These are phyloP conservation scores for Heteromyza rotundicornis DNA, from an alignment of 2,888 invertebrate genomes.

Conservation along the genomic window DNA sequence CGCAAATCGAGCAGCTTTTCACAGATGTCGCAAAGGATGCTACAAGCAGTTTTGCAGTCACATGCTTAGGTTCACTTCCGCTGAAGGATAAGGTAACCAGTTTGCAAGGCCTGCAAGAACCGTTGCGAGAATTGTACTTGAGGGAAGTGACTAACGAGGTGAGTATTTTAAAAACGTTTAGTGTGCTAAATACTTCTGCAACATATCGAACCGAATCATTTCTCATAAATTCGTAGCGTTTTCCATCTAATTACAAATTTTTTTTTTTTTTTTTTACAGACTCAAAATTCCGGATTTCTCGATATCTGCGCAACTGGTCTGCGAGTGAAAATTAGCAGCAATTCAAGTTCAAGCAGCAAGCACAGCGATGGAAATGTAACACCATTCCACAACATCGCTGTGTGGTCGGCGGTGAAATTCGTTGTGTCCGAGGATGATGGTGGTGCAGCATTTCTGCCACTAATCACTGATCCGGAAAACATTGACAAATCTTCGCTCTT, in stretches of 20 bases:
- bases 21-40: conserved; percentile 73
- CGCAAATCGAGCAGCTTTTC: conserved; percentile 86
- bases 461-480: conserved; percentile 82
- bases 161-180: conserved; percentile 22
- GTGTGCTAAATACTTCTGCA: no score
- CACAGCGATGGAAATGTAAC: conserved; percentile 66
- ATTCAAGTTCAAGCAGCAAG: conserved; percentile 40
- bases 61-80: conserved; percentile 82
- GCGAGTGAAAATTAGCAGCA: conserved; percentile 68
- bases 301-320: conserved; percentile 67
- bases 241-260: no score
- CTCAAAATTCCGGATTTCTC: conserved; percentile 52
- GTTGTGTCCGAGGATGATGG: conserved; percentile 71
- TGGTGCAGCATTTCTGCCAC: conserved; percentile 78
- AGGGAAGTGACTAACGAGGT: conserved; percentile 56
- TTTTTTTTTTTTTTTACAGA: conserved; percentile 44
- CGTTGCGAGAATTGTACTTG: conserved; percentile 75
- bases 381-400: conserved; percentile 89
- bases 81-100: conserved; percentile 82
- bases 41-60: conserved; percentile 73
- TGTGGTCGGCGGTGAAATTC: conserved; percentile 91
- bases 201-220: no score
- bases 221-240: no score
- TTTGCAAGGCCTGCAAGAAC: conserved; percentile 80
- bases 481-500: conserved; percentile 77